These are phyloP conservation scores for Cephus pulcher DNA, from an alignment of 2,888 invertebrate species.

Conservation along the genomic window DNA sequence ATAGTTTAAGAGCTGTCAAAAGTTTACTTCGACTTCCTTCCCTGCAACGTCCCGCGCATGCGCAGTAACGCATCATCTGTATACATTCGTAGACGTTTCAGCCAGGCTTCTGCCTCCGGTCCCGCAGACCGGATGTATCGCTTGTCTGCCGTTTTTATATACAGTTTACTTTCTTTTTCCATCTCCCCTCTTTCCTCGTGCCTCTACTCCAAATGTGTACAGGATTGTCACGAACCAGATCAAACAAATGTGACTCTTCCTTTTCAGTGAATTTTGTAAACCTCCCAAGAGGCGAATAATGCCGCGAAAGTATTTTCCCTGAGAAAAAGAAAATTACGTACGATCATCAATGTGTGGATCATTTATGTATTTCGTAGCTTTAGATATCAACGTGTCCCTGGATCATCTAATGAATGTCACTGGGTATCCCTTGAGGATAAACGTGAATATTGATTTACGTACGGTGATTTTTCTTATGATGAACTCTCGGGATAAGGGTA, in stretches of 20 bases:
- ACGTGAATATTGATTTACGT: background rate
- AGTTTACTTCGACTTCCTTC: background rate
- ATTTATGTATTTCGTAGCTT: background rate
- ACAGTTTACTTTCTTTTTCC: constrained; percentile 17
- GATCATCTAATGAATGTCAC: background rate
- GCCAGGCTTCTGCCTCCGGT: background rate
- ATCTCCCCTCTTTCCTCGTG: background rate
- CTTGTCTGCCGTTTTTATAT: constrained; percentile 22
- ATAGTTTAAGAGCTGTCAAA: background rate
- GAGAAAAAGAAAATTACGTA: background rate
- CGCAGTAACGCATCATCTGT: background rate
- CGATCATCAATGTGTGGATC: background rate
- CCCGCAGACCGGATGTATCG: constrained; percentile 29
- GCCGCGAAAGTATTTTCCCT: background rate
- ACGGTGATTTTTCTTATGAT: background rate
- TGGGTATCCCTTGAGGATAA: background rate
- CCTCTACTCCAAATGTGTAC: background rate
- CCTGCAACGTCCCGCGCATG: background rate
- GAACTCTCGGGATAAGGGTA: background rate
- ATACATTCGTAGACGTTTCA: background rate
- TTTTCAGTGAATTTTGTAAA: background rate
- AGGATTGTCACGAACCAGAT: background rate
- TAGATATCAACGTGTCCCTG: background rate
- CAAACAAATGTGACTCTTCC: background rate
- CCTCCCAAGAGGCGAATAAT: background rate